These are phyloP conservation scores for Monomorium pharaonis DNA, from an alignment of 1,140 invertebrate species.

Conservation along the genomic window DNA sequence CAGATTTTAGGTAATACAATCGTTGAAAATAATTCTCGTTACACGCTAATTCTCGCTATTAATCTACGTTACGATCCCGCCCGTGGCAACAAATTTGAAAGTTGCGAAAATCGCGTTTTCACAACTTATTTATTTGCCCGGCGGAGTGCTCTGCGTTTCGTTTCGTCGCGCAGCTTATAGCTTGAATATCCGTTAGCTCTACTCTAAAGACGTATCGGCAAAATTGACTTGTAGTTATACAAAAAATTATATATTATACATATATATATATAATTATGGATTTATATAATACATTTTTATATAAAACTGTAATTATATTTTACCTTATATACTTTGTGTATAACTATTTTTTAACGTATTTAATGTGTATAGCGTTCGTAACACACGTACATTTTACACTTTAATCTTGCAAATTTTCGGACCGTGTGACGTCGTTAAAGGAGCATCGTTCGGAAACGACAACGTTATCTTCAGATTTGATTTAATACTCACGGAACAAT, in stretches of 20 bases:
- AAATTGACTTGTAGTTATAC: background rate
- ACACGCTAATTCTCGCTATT: background rate
- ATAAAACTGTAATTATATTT: background rate
- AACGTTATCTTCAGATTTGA: background rate
- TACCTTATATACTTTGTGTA: background rate
- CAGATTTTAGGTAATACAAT: no score
- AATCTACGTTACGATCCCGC: background rate
- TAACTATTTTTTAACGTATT: background rate
- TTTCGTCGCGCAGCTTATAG: background rate
- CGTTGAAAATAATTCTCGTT: background rate
- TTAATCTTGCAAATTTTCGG: background rate
- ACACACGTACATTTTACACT: background rate
- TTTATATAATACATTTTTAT: background rate
- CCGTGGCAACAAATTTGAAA: background rate
- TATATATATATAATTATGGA: background rate
- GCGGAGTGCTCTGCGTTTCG: background rate
- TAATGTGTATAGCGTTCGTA: background rate
- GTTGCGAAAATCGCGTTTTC: background rate
- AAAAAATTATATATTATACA: background rate
- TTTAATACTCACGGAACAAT: background rate
- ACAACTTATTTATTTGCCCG: background rate
- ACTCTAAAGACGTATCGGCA: no score
- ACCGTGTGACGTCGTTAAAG: background rate
- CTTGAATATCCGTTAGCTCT: background rate
- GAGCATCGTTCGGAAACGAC: background rate